Conservation (phyloP, 2,797 vertebrate genomes). For the Botia kubotai region DNA sequence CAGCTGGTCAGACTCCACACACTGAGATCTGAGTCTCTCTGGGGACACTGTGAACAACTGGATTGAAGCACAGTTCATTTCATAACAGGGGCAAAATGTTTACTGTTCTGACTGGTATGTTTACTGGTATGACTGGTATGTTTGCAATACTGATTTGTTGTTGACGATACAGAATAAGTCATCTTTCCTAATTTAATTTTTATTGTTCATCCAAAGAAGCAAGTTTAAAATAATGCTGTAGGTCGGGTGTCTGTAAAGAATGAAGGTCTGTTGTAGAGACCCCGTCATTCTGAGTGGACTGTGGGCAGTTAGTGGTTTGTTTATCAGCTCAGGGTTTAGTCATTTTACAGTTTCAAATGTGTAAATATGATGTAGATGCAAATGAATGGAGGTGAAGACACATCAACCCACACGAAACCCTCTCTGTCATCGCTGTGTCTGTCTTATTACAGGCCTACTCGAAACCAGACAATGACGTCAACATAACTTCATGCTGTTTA, state of each 20-base stretch:
- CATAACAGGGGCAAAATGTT: no score
- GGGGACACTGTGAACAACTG: no score
- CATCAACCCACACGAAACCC: constrained; percentile 44
- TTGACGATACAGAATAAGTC: no score
- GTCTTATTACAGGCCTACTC: constrained; percentile 24
- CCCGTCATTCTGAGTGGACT: constrained; percentile 20
- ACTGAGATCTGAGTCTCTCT: no score
- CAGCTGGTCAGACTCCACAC: no score
- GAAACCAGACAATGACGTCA: constrained; percentile 1
- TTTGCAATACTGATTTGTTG: no score
- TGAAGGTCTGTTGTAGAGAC: background rate
- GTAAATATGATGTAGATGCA: constrained; percentile 82
- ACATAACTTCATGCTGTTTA: background rate
- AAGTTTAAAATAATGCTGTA: background rate
- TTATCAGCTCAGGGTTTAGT: constrained; percentile 64
- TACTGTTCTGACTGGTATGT: no score
- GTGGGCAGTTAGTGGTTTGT: constrained; percentile 43
- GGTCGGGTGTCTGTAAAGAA: background rate
- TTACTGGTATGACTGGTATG: no score
- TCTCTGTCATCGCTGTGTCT: constrained; percentile 9
- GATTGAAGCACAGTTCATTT: no score
- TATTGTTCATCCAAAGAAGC: background rate
- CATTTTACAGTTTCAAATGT: constrained; percentile 86
- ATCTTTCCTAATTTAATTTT: background rate
- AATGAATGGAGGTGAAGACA: constrained; percentile 64